phyloP scores from a whole-genome alignment of 2,113 vertebrate species.

The Echinops telfairi region DNA sequence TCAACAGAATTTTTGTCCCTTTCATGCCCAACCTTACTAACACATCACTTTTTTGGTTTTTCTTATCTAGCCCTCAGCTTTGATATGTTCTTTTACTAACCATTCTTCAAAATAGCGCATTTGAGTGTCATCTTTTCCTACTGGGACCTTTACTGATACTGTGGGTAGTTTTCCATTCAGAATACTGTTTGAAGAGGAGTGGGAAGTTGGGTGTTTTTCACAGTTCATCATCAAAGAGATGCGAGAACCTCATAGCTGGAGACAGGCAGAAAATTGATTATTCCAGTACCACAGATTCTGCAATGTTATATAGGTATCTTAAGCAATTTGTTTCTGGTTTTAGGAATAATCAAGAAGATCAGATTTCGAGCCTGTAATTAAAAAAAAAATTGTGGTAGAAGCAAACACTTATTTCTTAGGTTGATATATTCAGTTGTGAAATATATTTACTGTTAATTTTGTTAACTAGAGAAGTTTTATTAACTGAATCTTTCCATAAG shows the following conservation, averaged over 20 bases:
- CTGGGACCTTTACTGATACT: neutral
- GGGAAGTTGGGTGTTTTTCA: constrained; percentile 34
- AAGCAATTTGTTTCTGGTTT: neutral
- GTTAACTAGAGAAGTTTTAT: constrained; percentile 21
- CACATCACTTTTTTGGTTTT: constrained; percentile 6
- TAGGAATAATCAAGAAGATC: constrained; percentile 4
- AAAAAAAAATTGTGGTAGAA: constrained; percentile 49
- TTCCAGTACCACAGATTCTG: neutral
- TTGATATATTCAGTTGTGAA: constrained; percentile 34
- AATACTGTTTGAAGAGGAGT: neutral
- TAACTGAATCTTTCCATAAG: constrained; percentile 38
- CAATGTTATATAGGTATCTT: neutral
- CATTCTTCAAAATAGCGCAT: constrained; percentile 11
- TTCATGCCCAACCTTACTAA: neutral
- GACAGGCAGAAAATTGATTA: neutral
- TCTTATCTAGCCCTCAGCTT: neutral
- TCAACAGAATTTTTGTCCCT: neutral
- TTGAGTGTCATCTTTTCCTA: constrained; percentile 16
- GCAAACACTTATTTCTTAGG: neutral
- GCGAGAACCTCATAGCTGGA: neutral
- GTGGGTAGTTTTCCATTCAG: neutral
- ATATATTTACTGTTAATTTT: constrained; percentile 44
- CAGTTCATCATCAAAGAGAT: neutral
- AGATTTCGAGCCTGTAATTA: constrained; percentile 42
- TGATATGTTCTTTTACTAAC: constrained; percentile 45